Percentiles rank a stretch among this genome's conserved stretches.
Conservation (phyloP, 2,888 invertebrate species). For the Branchellion lobata region DNA sequence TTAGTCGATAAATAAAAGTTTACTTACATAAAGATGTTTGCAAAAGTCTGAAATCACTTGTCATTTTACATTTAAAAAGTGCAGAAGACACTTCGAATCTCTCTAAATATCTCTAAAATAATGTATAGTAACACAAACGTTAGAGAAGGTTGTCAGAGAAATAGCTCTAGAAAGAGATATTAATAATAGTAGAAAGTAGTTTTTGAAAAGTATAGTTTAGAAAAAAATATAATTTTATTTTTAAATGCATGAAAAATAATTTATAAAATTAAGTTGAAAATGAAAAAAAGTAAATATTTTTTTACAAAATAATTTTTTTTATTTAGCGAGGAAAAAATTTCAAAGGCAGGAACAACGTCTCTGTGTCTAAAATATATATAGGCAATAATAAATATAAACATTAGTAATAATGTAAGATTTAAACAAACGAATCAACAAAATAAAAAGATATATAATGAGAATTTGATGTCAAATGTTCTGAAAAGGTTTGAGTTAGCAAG, state of each 20-base stretch:
- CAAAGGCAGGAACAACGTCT: no score
- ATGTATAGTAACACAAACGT: background rate
- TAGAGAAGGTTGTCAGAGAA: background rate
- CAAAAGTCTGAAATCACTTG: conserved; percentile 21
- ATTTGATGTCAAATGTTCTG: no score
- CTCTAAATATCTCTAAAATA: conserved; percentile 3
- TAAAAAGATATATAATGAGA: no score
- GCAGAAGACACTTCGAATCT: background rate
- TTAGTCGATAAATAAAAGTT: background rate
- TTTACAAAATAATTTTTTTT: no score
- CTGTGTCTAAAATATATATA: no score
- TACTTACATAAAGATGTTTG: conserved; percentile 5
- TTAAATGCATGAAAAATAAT: background rate
- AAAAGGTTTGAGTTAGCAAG: no score
- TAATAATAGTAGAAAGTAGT: background rate
- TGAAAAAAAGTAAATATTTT: background rate
- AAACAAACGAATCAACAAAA: no score
- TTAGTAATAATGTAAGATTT: no score
- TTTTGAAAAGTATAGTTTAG: background rate
- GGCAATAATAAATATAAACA: no score
- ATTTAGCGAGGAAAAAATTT: no score
- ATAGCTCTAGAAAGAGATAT: no score
- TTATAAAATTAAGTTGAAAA: background rate
- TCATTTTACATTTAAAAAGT: conserved; percentile 18
- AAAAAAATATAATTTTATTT: background rate